Conservation (phyloP, 37 sponge, comb jelly and placozoan genomes). For the Ianthella basta region DNA sequence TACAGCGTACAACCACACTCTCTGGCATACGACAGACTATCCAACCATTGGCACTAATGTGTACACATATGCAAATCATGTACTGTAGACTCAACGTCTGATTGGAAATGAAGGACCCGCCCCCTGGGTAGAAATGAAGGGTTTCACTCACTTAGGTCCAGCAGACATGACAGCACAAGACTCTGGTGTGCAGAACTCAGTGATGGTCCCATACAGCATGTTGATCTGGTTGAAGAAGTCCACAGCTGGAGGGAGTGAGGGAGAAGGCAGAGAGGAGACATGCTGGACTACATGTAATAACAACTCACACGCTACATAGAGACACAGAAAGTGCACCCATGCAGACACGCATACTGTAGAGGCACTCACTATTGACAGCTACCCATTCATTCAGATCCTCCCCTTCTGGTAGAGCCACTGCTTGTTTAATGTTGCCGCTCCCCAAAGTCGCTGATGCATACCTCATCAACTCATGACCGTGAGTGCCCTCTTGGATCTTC, state of each 20-base stretch:
- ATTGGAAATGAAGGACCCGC: no score
- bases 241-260: conserved; percentile 74
- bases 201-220: conserved; percentile 99
- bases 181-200: conserved; percentile 93
- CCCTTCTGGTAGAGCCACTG: conserved; percentile 95
- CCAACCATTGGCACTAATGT: no score
- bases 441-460: conserved; percentile 91
- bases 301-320: not conserved
- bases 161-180: conserved; percentile 98
- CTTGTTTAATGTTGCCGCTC: conserved; percentile 93
- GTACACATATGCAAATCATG: no score
- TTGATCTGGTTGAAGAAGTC: conserved; percentile 99
- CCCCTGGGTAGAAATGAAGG: not conserved
- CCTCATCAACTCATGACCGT: conserved; percentile 90
- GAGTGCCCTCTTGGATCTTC: conserved; percentile 93
- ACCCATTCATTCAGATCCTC: conserved; percentile 99
- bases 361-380: conserved; percentile 95
- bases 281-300: not conserved
- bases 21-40: no score
- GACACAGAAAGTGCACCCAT: not conserved
- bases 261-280: not conserved
- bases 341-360: not conserved
- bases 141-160: conserved; percentile 88
- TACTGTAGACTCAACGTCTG: no score
- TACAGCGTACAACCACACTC: no score